Evolutionary conservation across 1,140 invertebrate genomes (phyloP).

Genomic region (Cyclargus thomasi): DNA sequence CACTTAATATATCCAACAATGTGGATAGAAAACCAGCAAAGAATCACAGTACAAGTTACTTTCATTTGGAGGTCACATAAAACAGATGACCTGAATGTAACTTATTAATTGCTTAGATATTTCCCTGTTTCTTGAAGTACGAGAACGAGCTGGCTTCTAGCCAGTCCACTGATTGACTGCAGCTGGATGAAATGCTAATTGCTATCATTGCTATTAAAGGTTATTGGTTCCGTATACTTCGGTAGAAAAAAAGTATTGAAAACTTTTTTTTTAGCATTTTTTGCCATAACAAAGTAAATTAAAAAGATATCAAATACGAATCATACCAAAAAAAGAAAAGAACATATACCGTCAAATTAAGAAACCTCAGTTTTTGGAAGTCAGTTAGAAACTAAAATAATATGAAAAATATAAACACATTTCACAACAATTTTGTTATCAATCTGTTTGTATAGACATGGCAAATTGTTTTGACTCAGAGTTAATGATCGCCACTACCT

Average conservation of each 20-base stretch:
- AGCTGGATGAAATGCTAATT: not conserved
- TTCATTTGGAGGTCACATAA: not conserved
- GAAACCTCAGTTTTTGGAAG: too few relatives aligned
- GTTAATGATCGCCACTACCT: too few relatives aligned
- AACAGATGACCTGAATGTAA: not conserved
- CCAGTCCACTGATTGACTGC: slow-evolving; percentile 9
- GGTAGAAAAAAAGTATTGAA: not conserved
- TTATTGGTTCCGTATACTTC: not conserved
- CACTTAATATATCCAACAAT: too few relatives aligned
- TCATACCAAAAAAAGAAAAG: too few relatives aligned
- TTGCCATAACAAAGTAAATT: not conserved
- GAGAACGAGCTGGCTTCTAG: not conserved
- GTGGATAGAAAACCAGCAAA: too few relatives aligned
- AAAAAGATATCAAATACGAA: not conserved
- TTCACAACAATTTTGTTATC: too few relatives aligned
- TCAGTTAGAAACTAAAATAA: too few relatives aligned
- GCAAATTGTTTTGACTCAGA: too few relatives aligned
- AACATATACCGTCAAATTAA: too few relatives aligned
- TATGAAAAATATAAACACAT: too few relatives aligned
- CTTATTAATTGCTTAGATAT: not conserved
- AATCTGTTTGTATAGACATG: too few relatives aligned
- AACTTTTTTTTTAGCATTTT: too few relatives aligned
- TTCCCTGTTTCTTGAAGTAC: not conserved
- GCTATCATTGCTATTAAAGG: not conserved
- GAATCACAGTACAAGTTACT: not conserved